Base-by-base conservation (phyloP, 1,140 invertebrate genomes). In the Epicauta chinensis region DNA sequence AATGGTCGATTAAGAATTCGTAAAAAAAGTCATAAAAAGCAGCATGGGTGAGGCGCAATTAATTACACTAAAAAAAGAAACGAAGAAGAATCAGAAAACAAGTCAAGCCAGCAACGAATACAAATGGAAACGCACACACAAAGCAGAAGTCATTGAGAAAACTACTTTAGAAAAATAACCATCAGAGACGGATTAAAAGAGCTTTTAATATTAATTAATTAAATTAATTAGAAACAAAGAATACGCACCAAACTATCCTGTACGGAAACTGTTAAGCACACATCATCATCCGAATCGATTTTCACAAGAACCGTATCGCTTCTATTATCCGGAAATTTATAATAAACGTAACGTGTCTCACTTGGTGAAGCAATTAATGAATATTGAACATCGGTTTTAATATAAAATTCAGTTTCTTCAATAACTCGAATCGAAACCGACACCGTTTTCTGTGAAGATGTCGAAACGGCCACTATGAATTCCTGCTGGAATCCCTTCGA, bases 251-350 rank as follows among this genome's bases (percentile, higher is more conserved):
- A 54, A 36, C 60, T 59, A 29, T 66, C 55, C 36, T 70, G 66
- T 3, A 68, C 56, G 11, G 66, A 68, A 1, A 88, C 76, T 1
- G 81, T 77, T 64, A 84, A 79, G 64, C 86, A 90, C 3, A 76
- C 71, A 17, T 79, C 74, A 63, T 84, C 81, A 23, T 77, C 65
- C 2, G 86, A 88, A 39, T 75, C 76, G 7, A 85, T 79, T 63
- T 79, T 76, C 1, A 89, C 71, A 11, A 87, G 71, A 0, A 87
- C 81, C 35, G 77, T 81, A 48, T 81, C 58, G 1, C 38, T 44
- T 29, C 55, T 46, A 14, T 61, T 58, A 14, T 63, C 49, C 6
- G 54, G 37, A 46, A 70, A 67, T 35, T 52, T 53, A 37, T 63
- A 68, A 55, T 53, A 67, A 37, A 57, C 60, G 42, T 63, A 70